Conservation (phyloP, 2,113 vertebrate genomes). For the Trematomus loennbergii region DNA sequence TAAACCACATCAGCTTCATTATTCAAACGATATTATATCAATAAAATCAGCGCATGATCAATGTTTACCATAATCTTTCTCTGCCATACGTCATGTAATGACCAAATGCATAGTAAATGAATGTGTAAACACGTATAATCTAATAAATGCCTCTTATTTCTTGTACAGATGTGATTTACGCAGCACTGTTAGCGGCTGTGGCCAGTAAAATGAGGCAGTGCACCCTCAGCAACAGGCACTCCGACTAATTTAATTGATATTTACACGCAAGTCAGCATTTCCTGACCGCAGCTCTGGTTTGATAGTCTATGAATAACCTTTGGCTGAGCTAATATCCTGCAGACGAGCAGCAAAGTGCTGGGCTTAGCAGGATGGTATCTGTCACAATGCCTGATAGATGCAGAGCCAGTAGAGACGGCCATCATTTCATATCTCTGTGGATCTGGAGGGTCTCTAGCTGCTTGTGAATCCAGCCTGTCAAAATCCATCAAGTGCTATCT, state of each 20-base stretch:
- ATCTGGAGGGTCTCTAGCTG: slow-evolving; percentile 63
- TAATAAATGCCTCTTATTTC: slow-evolving; percentile 49
- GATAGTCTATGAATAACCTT: slow-evolving; percentile 71
- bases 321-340: slow-evolving; percentile 70
- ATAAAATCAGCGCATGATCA: slow-evolving; percentile 23
- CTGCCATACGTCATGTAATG: slow-evolving; percentile 32
- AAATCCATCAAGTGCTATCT: slow-evolving; percentile 29
- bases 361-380: slow-evolving; percentile 71
- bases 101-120: slow-evolving; percentile 38
- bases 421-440: slow-evolving; percentile 59
- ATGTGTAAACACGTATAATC: slow-evolving; percentile 59
- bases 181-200: slow-evolving; percentile 34
- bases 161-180: slow-evolving; percentile 69
- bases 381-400: slow-evolving; percentile 52
- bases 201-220: slow-evolving; percentile 63
- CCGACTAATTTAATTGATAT: slow-evolving; percentile 79
- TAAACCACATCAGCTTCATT: not conserved
- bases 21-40: not conserved
- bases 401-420: slow-evolving; percentile 34
- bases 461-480: slow-evolving; percentile 58
- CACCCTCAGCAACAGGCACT: slow-evolving; percentile 69
- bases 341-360: slow-evolving; percentile 79
- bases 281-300: slow-evolving; percentile 59
- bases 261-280: slow-evolving; percentile 83
- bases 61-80: not conserved